A percentile compares a stretch with the other conserved stretches of the same genome.
Evolutionary conservation across 2,797 vertebrate species (phyloP).

Genomic region (Geotrypetes seraphini): DNA sequence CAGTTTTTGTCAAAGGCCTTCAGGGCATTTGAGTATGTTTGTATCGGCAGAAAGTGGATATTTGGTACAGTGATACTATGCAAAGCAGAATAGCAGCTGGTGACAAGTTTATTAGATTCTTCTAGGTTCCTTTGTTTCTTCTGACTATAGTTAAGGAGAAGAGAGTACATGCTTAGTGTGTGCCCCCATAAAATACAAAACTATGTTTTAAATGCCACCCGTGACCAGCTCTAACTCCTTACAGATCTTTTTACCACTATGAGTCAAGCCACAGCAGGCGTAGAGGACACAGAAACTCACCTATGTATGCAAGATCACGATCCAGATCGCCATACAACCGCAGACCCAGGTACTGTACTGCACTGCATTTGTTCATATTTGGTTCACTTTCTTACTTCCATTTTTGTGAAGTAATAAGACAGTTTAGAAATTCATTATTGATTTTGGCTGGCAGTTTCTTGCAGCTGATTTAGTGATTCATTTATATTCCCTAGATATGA

Average conservation of each 20-base stretch:
- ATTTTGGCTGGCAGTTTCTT: conserved; percentile 10
- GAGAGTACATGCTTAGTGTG: neutral
- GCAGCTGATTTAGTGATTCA: conserved; percentile 40
- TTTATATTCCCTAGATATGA: conserved; percentile 77
- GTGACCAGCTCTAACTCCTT: no score
- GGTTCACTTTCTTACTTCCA: neutral
- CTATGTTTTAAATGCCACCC: conserved; percentile 7
- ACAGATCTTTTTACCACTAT: conserved; percentile 78
- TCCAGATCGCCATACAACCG: conserved; percentile 71
- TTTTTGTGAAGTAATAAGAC: conserved; percentile 1
- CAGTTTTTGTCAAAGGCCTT: no score
- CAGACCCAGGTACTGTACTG: conserved; percentile 74
- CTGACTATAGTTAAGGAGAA: no score
- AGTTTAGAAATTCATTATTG: conserved; percentile 7
- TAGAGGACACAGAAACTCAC: conserved; percentile 69
- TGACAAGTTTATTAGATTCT: no score
- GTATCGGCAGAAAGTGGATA: no score
- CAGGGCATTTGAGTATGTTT: no score
- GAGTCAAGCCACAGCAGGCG: conserved; percentile 76
- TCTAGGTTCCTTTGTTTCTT: no score
- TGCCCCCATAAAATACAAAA: neutral
- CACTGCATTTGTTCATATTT: neutral
- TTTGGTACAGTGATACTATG: no score
- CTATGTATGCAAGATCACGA: conserved; percentile 57
- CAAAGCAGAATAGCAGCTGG: no score